Conservation (phyloP, 1,140 invertebrate genomes). For the Stegodyphus mimosarum region DNA sequence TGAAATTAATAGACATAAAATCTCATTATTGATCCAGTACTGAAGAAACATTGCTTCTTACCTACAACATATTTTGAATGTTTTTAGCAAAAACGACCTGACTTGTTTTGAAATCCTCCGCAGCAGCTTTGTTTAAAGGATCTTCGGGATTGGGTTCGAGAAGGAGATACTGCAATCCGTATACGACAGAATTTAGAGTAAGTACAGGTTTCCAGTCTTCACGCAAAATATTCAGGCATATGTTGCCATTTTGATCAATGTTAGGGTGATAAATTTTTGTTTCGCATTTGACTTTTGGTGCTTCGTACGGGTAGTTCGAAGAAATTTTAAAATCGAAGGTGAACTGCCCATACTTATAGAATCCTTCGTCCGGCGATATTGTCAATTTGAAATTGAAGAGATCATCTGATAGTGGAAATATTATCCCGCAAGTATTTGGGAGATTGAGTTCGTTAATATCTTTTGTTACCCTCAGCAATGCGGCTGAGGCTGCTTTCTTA, state of each 20-base stretch:
- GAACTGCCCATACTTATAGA: not conserved
- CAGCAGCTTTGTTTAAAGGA: constrained; percentile 97
- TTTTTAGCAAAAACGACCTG: constrained; percentile 1
- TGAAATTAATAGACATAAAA: too few species aligned
- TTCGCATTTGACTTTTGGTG: constrained; percentile 15
- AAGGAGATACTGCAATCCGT: constrained; percentile 73
- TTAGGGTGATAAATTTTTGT: constrained; percentile 27
- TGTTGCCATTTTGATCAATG: constrained; percentile 76
- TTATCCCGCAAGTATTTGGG: not conserved
- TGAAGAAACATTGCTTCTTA: too few species aligned
- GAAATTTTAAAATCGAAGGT: not conserved
- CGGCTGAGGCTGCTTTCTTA: not conserved
- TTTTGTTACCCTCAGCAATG: constrained; percentile 10
- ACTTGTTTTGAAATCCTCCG: constrained; percentile 72
- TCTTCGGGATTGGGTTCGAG: constrained; percentile 99
- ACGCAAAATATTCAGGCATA: constrained; percentile 88
- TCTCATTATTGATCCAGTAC: too few species aligned
- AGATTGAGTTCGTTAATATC: constrained; percentile 15
- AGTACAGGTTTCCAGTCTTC: constrained; percentile 97
- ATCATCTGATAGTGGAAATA: constrained; percentile 1
- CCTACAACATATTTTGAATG: not conserved
- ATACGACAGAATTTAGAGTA: constrained; percentile 96
- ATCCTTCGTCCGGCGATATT: constrained; percentile 26
- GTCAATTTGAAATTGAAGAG: constrained; percentile 21
- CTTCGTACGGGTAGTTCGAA: constrained; percentile 11